Evolutionary conservation across 2,797 vertebrate genomes (phyloP), one percentile per base, ranked within the genome.

Genomic region (Heliangelus exortis): DNA sequence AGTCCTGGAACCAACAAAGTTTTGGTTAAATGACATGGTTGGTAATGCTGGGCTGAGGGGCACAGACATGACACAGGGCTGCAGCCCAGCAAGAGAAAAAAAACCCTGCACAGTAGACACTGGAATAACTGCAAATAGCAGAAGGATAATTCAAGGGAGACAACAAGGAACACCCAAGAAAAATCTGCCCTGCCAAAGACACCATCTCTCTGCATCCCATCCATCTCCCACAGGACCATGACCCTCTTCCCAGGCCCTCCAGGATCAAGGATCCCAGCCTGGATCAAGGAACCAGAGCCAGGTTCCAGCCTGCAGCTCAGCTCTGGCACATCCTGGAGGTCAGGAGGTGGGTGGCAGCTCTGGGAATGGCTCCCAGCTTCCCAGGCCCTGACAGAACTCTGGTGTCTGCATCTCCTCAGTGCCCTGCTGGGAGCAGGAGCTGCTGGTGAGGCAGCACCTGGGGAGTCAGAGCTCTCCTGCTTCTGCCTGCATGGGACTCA

Each of bases 401-500:
- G 68, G 81, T 33, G 76, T 34, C 92, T 87, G 91, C 78, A 73
- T 47, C 74, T 66, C 78, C 53, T 58, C 25, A 5, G 62, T 0
- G 16, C 29, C 36, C 55, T 18, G 19, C 10, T 3, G 21, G 21
- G 63, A 68, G 6, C 0, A 91, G 66, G 79, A 93, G 91, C 68
- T 45, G 91, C 68, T 45, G 68, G 83, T 79, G 62, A 41, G 73
- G 95, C 86, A 92, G 68, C 58, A 61, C 1, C 10, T 10, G 5
- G 11, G 33, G 92, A 96, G 53, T 96, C 95, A 92, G 29, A 82
- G 66, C 79, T 68, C 36, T 9, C 68, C 78, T 33, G 50, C 76
- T 75, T 80, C 62, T 51, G 48, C 65, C 65, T 34, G 67, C 66
- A 8, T 74, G 62, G 92, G 87, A 93, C 89, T 96, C 91, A 92